These are phyloP conservation scores for Nomada hirtipes DNA, from an alignment of 2,888 invertebrate genomes.

Conservation along the genomic window DNA sequence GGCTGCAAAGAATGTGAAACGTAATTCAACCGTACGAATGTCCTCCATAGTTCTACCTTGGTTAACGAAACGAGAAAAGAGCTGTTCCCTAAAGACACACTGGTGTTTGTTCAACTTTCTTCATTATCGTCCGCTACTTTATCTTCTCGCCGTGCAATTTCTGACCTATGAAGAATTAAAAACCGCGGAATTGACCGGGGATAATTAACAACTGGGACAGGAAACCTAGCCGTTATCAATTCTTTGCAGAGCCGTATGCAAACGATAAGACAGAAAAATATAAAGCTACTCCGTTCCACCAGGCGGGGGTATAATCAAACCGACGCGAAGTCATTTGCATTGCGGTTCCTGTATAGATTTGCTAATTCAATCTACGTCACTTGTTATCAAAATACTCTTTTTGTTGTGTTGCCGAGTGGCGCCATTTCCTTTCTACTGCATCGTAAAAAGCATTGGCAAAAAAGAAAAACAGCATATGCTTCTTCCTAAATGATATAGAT, in stretches of 20 bases:
- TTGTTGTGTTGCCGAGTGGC: neutral
- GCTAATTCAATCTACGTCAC: conserved; percentile 10
- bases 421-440: neutral
- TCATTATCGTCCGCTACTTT: conserved; percentile 24
- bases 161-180: conserved; percentile 9
- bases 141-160: neutral
- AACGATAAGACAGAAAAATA: neutral
- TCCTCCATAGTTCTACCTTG: neutral
- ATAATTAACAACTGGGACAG: neutral
- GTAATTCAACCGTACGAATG: neutral
- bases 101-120: conserved; percentile 29
- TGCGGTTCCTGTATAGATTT: neutral
- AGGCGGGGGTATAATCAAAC: neutral
- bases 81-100: conserved; percentile 1
- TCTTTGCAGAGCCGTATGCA: neutral
- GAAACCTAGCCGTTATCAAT: neutral
- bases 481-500: neutral
- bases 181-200: neutral
- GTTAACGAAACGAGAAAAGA: no score
- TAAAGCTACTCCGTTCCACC: neutral
- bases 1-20: neutral
- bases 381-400: conserved; percentile 16
- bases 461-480: neutral
- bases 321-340: conserved; percentile 14
- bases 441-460: no score